A percentile compares a stretch with the other conserved stretches of the same genome.
These are phyloP conservation scores for Drosophila aff. DNA, from an alignment of 1,140 invertebrate genomes.

Conservation along the genomic window DNA sequence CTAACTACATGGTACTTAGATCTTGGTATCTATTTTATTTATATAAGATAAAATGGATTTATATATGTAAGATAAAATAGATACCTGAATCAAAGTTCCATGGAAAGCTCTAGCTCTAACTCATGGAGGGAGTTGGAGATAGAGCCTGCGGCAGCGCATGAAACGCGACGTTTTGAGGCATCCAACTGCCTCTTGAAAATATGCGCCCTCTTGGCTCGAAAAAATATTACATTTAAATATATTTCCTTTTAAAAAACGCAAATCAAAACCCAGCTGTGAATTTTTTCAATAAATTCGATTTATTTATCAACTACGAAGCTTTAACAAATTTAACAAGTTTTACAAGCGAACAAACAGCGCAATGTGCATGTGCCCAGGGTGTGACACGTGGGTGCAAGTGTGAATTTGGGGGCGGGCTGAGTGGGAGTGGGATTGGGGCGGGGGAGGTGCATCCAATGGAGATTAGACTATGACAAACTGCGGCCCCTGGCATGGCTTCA, in stretches of 20 bases:
- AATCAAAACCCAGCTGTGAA: not conserved
- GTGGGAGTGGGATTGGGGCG: slow-evolving; percentile 1
- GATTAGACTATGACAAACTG: slow-evolving; percentile 67
- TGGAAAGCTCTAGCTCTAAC: too few relatives aligned
- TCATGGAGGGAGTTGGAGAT: too few relatives aligned
- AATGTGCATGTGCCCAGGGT: slow-evolving; percentile 37
- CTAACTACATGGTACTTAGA: not conserved
- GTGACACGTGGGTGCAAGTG: slow-evolving; percentile 38
- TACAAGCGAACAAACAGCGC: slow-evolving; percentile 59
- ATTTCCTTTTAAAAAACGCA: not conserved
- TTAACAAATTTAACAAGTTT: slow-evolving; percentile 62
- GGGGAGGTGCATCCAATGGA: slow-evolving; percentile 39
- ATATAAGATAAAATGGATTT: too few relatives aligned
- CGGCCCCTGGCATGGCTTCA: slow-evolving; percentile 51
- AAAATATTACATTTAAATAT: not conserved
- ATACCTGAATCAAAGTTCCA: too few relatives aligned
- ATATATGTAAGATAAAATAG: too few relatives aligned
- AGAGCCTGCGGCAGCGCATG: too few relatives aligned
- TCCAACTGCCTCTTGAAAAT: not conserved
- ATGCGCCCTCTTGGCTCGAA: not conserved
- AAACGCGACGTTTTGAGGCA: not conserved
- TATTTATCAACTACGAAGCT: slow-evolving; percentile 65
- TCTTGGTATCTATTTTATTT: too few relatives aligned
- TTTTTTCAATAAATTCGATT: slow-evolving; percentile 64
- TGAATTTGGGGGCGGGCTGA: slow-evolving; percentile 36